Percentiles rank a stretch among this genome's conserved stretches.
Conservation (phyloP, 2,888 invertebrate species). For the Conchocele bisecta region DNA sequence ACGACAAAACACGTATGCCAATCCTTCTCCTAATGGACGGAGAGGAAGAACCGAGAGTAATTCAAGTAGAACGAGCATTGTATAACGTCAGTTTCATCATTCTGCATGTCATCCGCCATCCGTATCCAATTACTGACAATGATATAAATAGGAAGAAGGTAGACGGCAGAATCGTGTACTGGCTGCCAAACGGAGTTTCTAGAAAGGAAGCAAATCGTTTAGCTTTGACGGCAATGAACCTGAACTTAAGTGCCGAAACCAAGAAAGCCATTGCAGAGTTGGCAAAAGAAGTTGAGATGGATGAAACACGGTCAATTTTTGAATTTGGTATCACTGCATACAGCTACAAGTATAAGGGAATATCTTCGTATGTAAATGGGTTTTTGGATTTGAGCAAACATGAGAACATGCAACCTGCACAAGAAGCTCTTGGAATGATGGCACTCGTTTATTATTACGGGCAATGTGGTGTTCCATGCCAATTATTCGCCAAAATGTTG, state of each 20-base stretch:
- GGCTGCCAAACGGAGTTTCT: conserved; percentile 26
- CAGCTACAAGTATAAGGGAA: conserved; percentile 53
- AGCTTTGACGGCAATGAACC: conserved; percentile 2
- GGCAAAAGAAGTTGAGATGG: conserved; percentile 15
- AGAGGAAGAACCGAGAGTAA: conserved; percentile 58
- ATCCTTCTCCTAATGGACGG: conserved; percentile 61
- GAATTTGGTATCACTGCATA: conserved; percentile 61
- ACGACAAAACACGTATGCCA: conserved; percentile 55
- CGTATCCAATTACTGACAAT: conserved; percentile 3
- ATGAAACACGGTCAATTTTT: too few species aligned
- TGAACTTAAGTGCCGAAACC: neutral
- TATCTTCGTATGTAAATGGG: conserved; percentile 57
- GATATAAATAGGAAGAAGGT: too few species aligned
- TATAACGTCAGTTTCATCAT: conserved; percentile 35
- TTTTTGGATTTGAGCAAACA: conserved; percentile 41
- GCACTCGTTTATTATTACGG: conserved; percentile 61
- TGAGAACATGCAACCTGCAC: conserved; percentile 31
- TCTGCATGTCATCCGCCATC: conserved; percentile 54
- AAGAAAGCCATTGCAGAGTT: conserved; percentile 5
- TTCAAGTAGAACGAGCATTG: conserved; percentile 29
- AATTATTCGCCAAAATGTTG: conserved; percentile 47
- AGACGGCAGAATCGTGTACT: too few species aligned
- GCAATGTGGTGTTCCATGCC: conserved; percentile 55
- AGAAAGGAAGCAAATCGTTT: conserved; percentile 26
- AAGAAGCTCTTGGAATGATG: conserved; percentile 48